phyloP scores from a whole-genome alignment of 1,140 invertebrate species.

The Glossosoma conforme region DNA sequence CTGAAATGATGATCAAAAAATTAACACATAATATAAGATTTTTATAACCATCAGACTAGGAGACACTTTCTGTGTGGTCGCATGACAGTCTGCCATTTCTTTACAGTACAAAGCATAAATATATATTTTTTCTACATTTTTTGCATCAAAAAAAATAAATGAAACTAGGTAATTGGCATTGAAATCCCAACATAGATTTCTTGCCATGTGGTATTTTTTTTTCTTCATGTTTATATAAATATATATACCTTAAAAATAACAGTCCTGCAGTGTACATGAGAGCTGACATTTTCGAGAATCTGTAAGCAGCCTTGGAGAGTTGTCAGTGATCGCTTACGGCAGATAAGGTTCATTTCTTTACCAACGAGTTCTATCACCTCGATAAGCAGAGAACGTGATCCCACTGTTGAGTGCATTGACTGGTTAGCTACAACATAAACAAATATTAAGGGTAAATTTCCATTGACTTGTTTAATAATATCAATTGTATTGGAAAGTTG shows the following conservation, averaged over 20 bases:
- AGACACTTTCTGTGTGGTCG: too few relatives aligned
- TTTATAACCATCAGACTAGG: too few relatives aligned
- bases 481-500: too few relatives aligned
- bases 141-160: not conserved
- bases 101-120: too few relatives aligned
- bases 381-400: slow-evolving; percentile 14
- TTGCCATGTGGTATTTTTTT: not conserved
- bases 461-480: too few relatives aligned
- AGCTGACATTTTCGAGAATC: slow-evolving; percentile 23
- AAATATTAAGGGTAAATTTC: too few relatives aligned
- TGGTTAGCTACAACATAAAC: slow-evolving; percentile 22
- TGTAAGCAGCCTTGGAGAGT: slow-evolving; percentile 17
- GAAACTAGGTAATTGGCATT: too few relatives aligned
- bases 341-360: slow-evolving; percentile 26
- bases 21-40: not conserved
- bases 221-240: not conserved
- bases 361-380: slow-evolving; percentile 23
- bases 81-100: too few relatives aligned
- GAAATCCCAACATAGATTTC: too few relatives aligned
- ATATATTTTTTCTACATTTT: too few relatives aligned
- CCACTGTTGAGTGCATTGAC: slow-evolving; percentile 21
- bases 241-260: slow-evolving; percentile 23
- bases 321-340: slow-evolving; percentile 10
- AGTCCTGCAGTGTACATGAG: slow-evolving; percentile 24
- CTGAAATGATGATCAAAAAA: slow-evolving; percentile 5